Conservation (phyloP, 2,113 vertebrate species). For the Daboia siamensis region DNA sequence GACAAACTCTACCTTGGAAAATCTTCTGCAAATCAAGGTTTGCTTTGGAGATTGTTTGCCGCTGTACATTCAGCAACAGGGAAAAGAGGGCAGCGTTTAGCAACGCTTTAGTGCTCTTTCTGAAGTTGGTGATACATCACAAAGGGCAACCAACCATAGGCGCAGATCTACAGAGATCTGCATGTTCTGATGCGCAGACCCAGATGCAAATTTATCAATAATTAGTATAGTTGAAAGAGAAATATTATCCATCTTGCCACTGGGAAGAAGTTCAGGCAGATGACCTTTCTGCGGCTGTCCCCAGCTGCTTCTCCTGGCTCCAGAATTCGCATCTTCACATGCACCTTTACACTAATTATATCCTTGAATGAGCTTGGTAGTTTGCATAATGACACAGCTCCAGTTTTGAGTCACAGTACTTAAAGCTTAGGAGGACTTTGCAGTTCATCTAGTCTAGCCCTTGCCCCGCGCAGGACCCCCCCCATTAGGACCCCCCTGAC, state of each 20-base stretch:
- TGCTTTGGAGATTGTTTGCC: not conserved
- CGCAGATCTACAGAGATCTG: not conserved
- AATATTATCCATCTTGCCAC: not conserved
- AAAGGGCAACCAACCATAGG: not conserved
- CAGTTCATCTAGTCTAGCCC: not conserved
- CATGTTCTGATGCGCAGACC: not conserved
- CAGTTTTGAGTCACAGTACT: not conserved
- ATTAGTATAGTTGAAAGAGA: not conserved
- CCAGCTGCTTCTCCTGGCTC: not conserved
- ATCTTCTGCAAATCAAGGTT: not conserved
- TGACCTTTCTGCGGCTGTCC: not conserved
- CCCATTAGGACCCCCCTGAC: not conserved
- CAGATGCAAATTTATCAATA: not conserved
- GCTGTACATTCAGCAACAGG: not conserved
- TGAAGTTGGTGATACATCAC: not conserved
- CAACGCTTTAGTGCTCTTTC: not conserved
- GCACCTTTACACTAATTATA: not conserved
- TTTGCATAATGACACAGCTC: not conserved
- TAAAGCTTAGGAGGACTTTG: not conserved
- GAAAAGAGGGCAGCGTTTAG: not conserved
- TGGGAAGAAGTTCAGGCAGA: not conserved
- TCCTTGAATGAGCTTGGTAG: not conserved
- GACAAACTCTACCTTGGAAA: not conserved
- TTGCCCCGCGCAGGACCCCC: not conserved
- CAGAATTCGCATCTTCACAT: not conserved